Evolutionary conservation across 2,797 vertebrate species (phyloP).

Genomic region (Bovichtus diacanthus): DNA sequence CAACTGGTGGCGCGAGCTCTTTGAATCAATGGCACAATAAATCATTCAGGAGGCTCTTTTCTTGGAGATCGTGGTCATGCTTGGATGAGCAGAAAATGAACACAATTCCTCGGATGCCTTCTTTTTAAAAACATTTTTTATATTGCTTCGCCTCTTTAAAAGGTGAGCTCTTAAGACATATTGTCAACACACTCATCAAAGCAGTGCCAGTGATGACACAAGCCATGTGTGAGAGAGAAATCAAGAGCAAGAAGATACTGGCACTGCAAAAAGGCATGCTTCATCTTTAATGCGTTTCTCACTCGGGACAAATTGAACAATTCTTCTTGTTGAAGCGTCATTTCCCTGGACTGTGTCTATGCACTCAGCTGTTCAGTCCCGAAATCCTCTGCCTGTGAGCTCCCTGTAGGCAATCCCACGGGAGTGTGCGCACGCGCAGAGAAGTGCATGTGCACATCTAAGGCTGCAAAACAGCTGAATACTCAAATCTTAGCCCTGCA

Average conservation of each 20-base stretch:
- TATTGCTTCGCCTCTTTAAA: slow-evolving; percentile 29
- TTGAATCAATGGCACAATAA: slow-evolving; percentile 59
- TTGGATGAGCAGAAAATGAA: slow-evolving; percentile 53
- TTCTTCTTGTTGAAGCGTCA: slow-evolving; percentile 60
- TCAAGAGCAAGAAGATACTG: slow-evolving; percentile 15
- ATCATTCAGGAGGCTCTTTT: slow-evolving; percentile 48
- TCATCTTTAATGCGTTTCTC: slow-evolving; percentile 53
- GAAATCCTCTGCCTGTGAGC: slow-evolving; percentile 58
- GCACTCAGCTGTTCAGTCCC: slow-evolving; percentile 63
- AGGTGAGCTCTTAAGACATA: slow-evolving; percentile 25
- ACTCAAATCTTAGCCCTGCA: slow-evolving; percentile 9
- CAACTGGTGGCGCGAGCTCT: slow-evolving; percentile 20
- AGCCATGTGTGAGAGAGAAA: slow-evolving; percentile 15
- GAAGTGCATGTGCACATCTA: slow-evolving; percentile 4
- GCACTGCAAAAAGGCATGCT: slow-evolving; percentile 30
- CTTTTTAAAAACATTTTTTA: slow-evolving; percentile 27
- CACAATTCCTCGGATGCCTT: slow-evolving; percentile 26
- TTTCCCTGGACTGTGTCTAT: slow-evolving; percentile 53
- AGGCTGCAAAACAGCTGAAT: slow-evolving; percentile 29
- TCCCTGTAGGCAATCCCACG: slow-evolving; percentile 54
- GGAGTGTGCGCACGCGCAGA: not conserved
- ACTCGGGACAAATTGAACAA: slow-evolving; percentile 56
- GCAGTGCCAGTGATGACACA: slow-evolving; percentile 5
- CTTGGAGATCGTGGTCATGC: slow-evolving; percentile 18
- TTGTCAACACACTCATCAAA: slow-evolving; percentile 53